Evolutionary conservation across 2,888 invertebrate species (phyloP).

Genomic region (Cynaeus angustus): DNA sequence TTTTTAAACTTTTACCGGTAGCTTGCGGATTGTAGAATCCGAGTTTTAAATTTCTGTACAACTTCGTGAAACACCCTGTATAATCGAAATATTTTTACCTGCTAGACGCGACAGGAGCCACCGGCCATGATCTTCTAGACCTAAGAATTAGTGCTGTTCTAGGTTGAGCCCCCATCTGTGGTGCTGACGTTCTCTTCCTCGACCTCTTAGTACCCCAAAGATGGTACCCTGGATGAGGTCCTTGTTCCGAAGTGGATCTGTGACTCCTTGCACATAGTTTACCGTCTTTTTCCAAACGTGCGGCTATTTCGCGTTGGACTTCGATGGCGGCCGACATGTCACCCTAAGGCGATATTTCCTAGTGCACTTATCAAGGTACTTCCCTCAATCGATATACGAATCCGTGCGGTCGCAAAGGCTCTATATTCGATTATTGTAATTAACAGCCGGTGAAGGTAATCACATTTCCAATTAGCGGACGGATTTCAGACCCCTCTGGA

Average conservation of each 20-base stretch:
- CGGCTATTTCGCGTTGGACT: constrained; percentile 67
- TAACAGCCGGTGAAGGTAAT: constrained; percentile 16
- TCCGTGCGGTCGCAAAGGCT: constrained; percentile 3
- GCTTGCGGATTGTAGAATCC: no score
- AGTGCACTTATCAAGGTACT: constrained; percentile 23
- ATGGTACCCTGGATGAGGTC: constrained; percentile 80
- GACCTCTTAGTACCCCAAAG: constrained; percentile 78
- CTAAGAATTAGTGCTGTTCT: constrained; percentile 79
- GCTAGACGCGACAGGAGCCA: constrained; percentile 80
- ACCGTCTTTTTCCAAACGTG: constrained; percentile 71
- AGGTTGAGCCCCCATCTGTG: constrained; percentile 78
- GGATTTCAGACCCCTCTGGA: constrained; percentile 5
- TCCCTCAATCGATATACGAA: constrained; percentile 1
- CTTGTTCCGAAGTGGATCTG: constrained; percentile 81
- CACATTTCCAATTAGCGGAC: constrained; percentile 17
- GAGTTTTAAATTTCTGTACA: no score
- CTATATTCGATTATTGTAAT: constrained; percentile 32
- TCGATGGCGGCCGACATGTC: constrained; percentile 66
- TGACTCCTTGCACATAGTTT: constrained; percentile 74
- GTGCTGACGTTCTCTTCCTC: constrained; percentile 82
- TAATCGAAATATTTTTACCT: constrained; percentile 71
- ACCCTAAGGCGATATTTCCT: neutral
- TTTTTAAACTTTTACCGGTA: no score
- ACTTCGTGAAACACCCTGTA: neutral
- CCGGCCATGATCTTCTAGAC: constrained; percentile 84